Base-by-base conservation (phyloP, 2,888 invertebrate genomes). In the Ashinkailepas kermadecensis region DNA sequence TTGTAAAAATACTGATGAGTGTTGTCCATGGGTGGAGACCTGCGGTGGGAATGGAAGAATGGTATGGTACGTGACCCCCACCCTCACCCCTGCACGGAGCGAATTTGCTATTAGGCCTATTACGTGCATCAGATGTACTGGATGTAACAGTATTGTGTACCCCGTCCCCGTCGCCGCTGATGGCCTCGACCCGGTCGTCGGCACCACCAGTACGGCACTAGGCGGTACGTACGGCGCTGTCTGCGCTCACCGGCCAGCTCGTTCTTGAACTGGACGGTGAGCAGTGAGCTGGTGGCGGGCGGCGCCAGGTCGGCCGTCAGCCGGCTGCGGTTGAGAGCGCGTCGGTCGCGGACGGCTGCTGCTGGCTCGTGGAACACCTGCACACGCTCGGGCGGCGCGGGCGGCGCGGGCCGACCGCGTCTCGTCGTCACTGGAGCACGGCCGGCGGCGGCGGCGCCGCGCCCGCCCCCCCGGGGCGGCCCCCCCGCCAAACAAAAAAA, bases 251-350 rank as follows among this genome's bases (percentile, higher is more conserved):
- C 0, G 15, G 70, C 70, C 25, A 70, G 23, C 39, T 70, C 70
- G 70, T 70, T 70, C 15, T 70, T 70, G 70, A 70, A 39, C 70
- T 70, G 70, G 25, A 70, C 70, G 70, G 70, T 70, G 70, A 70
- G 70, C 15, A 70, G 70, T 1, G 25, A 15, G 70, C 25, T 13
- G 70, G 39, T 39, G 70, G 15, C 25, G 7, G 70, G 39, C 15
- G 70, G 39, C 13, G 70, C 10, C 15, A 70, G 39, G 15, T 23
- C 23, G 15, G 6, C 67, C 23, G 67, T 0, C 23, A 70, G 25
- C 15, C 70, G 70, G 39, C 25, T 39, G 15, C 70, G 70, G 70
- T 70, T 12, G 13, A 70, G 39, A 0, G 70, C 39, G 9, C 70
- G 70, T 6, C 70, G 70, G 15, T 1, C 25, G 1, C 25, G 70